Conservation (phyloP, 2,888 invertebrate species). For the Pyrrhosoma nymphula region DNA sequence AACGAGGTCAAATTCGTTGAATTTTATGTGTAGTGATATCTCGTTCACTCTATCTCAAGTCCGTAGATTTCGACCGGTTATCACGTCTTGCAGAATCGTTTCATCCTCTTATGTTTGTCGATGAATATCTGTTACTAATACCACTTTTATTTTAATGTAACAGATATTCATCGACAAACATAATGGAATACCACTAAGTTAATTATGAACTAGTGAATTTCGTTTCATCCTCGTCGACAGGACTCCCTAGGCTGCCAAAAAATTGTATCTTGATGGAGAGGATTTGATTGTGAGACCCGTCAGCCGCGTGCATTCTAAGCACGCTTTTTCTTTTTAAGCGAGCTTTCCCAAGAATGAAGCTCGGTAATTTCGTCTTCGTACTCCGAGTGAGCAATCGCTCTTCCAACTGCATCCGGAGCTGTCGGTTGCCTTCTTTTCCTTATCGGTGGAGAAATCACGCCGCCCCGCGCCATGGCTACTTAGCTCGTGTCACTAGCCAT, state of each 20-base stretch:
- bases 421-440: neutral
- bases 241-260: neutral
- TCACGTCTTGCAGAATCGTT: neutral
- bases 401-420: neutral
- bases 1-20: too few relatives aligned
- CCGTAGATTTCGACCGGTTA: too few relatives aligned
- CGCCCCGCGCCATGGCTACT: neutral
- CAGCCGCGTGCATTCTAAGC: neutral
- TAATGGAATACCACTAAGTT: too few relatives aligned
- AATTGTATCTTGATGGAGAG: neutral
- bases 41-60: too few relatives aligned
- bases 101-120: too few relatives aligned
- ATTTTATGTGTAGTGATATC: too few relatives aligned
- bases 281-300: neutral
- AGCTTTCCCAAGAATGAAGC: neutral
- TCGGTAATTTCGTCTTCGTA: neutral
- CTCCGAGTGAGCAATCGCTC: neutral
- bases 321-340: neutral
- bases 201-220: too few relatives aligned
- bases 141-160: too few relatives aligned
- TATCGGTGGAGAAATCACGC: neutral
- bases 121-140: too few relatives aligned
- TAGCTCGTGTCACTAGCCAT: slow-evolving; percentile 11
- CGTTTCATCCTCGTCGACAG: neutral
- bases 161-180: too few relatives aligned